Percentiles rank a stretch among this genome's conserved stretches.
Conservation (phyloP, 2,113 vertebrate genomes). For the Siphamia tubifer region DNA sequence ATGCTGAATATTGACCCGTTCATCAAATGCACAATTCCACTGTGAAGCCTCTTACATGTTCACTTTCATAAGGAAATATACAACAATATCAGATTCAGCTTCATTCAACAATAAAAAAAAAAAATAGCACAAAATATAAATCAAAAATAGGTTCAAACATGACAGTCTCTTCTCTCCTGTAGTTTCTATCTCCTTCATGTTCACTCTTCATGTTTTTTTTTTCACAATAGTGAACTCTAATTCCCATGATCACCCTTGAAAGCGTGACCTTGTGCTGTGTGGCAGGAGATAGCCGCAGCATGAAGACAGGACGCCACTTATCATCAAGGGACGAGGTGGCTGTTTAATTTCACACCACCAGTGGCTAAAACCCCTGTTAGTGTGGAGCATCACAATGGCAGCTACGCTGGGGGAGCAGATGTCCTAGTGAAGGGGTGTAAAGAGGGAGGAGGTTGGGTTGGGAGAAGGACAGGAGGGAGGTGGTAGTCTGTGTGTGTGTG, state of each 20-base stretch:
- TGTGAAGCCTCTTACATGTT: not conserved
- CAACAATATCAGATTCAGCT: conserved; percentile 16
- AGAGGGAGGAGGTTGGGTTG: conserved; percentile 59
- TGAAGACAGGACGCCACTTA: conserved; percentile 74
- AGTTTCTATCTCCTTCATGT: conserved; percentile 25
- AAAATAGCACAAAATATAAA: conserved; percentile 15
- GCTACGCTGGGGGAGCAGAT: conserved; percentile 74
- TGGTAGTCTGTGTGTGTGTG: not conserved
- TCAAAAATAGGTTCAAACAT: conserved; percentile 16
- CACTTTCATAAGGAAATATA: conserved; percentile 24
- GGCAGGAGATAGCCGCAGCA: conserved; percentile 69
- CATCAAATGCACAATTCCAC: conserved; percentile 34
- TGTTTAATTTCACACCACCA: conserved; percentile 81
- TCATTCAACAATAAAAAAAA: conserved; percentile 5
- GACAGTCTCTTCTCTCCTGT: conserved; percentile 20
- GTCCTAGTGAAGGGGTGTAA: conserved; percentile 70
- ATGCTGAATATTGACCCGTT: conserved; percentile 39
- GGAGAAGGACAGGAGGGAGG: conserved; percentile 43
- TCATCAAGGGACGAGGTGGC: conserved; percentile 73
- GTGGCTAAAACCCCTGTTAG: conserved; percentile 73
- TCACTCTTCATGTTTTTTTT: conserved; percentile 22
- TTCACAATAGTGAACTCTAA: conserved; percentile 66
- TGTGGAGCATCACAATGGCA: conserved; percentile 69
- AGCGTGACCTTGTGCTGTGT: conserved; percentile 71
- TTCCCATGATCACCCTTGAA: conserved; percentile 75